These are phyloP conservation scores for Castor canadensis DNA, from an alignment of 2,113 vertebrate genomes.

Conservation along the genomic window DNA sequence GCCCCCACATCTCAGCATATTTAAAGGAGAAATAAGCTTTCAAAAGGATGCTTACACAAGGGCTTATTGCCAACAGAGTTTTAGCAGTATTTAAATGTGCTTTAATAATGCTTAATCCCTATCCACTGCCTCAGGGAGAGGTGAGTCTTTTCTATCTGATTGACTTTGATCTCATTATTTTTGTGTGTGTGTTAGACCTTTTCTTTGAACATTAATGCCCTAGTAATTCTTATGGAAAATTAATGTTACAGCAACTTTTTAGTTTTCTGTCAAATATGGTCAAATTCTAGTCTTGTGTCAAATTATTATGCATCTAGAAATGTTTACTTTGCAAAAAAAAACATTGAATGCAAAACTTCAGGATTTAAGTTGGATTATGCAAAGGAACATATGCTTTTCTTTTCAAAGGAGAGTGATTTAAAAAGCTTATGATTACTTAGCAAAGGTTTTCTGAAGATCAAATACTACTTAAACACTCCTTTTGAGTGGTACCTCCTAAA, in stretches of 20 bases:
- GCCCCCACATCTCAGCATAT: too few species aligned
- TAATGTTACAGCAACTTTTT: not conserved
- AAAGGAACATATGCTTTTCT: constrained; percentile 43
- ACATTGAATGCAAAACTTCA: not conserved
- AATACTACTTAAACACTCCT: not conserved
- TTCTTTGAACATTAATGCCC: not conserved
- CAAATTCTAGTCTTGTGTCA: not conserved
- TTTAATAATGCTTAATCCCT: too few species aligned
- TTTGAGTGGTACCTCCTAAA: constrained; percentile 30
- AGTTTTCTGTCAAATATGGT: not conserved
- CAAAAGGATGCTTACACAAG: too few species aligned
- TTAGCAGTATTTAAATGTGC: too few species aligned
- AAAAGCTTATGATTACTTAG: constrained; percentile 47
- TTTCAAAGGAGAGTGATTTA: constrained; percentile 48
- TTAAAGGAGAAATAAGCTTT: too few species aligned
- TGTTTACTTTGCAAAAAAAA: constrained; percentile 34
- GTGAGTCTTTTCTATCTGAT: too few species aligned
- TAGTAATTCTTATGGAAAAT: not conserved
- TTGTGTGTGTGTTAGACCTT: not conserved
- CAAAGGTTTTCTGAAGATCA: constrained; percentile 54
- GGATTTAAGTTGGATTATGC: constrained; percentile 29
- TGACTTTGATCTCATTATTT: not conserved
- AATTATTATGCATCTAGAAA: not conserved
- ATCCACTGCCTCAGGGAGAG: too few species aligned
- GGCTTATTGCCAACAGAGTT: too few species aligned